Evolutionary conservation across 2,888 invertebrate species (phyloP).

Genomic region (Cosmorhoe ocellata): DNA sequence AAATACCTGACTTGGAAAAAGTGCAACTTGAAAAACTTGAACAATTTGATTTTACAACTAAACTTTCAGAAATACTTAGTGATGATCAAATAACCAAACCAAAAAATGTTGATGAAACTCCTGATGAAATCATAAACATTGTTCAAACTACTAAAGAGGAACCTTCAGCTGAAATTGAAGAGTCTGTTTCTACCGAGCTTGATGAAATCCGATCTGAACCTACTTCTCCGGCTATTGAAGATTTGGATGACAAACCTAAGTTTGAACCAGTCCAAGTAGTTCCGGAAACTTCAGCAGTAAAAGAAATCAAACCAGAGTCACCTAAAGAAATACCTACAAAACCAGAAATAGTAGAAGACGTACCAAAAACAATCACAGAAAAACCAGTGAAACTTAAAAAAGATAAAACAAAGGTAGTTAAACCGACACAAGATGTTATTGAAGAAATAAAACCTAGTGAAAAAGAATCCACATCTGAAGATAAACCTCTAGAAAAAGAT

Average conservation of each 20-base stretch:
- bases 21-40: slow-evolving; percentile 79
- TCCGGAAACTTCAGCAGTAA: not conserved
- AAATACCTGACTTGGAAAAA: slow-evolving; percentile 75
- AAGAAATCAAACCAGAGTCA: slow-evolving; percentile 33
- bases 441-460: not conserved
- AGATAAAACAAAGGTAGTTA: not conserved
- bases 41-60: slow-evolving; percentile 43
- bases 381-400: slow-evolving; percentile 18
- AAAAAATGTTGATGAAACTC: slow-evolving; percentile 27
- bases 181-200: not conserved
- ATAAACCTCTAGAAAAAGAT: not conserved
- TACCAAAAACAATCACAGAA: not conserved
- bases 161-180: not conserved
- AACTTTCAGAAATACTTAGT: slow-evolving; percentile 15
- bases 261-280: not conserved
- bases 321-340: not conserved
- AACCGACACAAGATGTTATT: not conserved
- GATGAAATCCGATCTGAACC: not conserved
- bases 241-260: not conserved
- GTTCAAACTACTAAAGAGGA: not conserved
- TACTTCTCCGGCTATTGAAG: not conserved
- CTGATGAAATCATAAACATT: slow-evolving; percentile 30
- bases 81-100: slow-evolving; percentile 43
- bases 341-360: not conserved
- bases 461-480: not conserved